These are phyloP conservation scores for Thaumatotibia leucotreta DNA, from an alignment of 1,140 invertebrate species.

Conservation along the genomic window DNA sequence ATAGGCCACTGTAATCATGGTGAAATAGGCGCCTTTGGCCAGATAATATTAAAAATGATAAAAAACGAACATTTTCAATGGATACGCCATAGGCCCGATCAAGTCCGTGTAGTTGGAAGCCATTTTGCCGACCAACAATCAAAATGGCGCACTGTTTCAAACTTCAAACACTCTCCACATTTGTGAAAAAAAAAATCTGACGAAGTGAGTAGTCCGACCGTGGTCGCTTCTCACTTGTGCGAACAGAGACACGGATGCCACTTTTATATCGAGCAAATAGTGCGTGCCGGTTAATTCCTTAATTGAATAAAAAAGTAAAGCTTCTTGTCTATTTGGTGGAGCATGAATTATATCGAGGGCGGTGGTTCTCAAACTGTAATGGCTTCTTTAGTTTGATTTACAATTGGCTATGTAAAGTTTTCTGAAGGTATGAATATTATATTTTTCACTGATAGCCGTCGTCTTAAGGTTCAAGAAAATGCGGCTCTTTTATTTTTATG, in stretches of 20 bases:
- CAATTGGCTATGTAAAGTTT: too few relatives aligned
- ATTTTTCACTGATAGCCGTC: neutral
- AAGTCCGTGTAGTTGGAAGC: conserved; percentile 53
- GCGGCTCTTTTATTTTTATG: too few relatives aligned
- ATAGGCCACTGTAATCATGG: too few relatives aligned
- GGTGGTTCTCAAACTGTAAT: conserved; percentile 50
- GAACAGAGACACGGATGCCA: conserved; percentile 10
- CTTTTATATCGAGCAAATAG: conserved; percentile 61
- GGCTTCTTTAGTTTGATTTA: neutral
- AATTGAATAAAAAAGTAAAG: conserved; percentile 74
- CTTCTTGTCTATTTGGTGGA: conserved; percentile 62
- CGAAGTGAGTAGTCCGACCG: conserved; percentile 74
- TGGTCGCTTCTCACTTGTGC: conserved; percentile 73
- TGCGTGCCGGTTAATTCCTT: conserved; percentile 72
- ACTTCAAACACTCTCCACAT: conserved; percentile 19
- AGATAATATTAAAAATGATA: neutral
- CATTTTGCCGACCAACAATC: conserved; percentile 52
- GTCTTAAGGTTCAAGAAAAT: too few relatives aligned
- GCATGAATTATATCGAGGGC: conserved; percentile 48
- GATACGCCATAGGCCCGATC: conserved; percentile 57
- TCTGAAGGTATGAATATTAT: too few relatives aligned
- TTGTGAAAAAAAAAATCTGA: conserved; percentile 33
- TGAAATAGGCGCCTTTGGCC: too few relatives aligned
- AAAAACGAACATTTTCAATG: conserved; percentile 65
- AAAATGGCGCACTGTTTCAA: conserved; percentile 41